Evolutionary conservation across 2,888 invertebrate genomes (phyloP), one percentile per base, ranked within the genome.

Genomic region (Megaustenia siamemsis): DNA sequence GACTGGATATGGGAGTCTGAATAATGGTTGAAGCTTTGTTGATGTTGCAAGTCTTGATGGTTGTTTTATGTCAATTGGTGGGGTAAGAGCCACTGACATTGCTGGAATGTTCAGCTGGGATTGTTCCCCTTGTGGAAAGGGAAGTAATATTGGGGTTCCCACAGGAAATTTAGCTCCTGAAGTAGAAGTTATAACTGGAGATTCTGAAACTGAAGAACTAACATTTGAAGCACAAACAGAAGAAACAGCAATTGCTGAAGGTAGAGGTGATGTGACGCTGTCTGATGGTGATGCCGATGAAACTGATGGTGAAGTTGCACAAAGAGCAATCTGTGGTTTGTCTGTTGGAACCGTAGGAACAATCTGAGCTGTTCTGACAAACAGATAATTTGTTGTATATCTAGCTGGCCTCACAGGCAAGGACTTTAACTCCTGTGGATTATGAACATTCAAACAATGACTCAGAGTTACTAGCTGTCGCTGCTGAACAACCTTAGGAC

Each of bases 391-490:
- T 24, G 82, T 82, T 12, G 73, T 60, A 32, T 82, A 82, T 6
- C 73, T n/a, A n/a, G 77, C 76, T 45, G 75, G 68, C 68, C 83
- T 76, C n/a, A 83, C 68, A 12, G 66, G 77, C 66, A 83, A 15
- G 2, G 66, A 45, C 35, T 76, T 83, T n/a, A 83, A 28, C 6
- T 77, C 77, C 21, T 68, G 53, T n/a, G 76, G 53, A 28, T 35
- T 68, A 10, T 28, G 76, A 1, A 68, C 43, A 32, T 63, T 82
- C 43, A 63, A 56, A 10, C 71, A 38, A 45, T 76, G 83, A n/a
- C 83, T 68, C 3, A 83, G 38, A 21, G 83, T 83, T 40, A 83
- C 76, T n/a, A 83, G 35, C 77, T 83, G 83, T 77, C 63, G 66
- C 38, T 83, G 83, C 15, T 40, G 68, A 0, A 77, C 40, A 15